Evolutionary conservation across 2,888 invertebrate species (phyloP).

Genomic region (Clanis bilineata): DNA sequence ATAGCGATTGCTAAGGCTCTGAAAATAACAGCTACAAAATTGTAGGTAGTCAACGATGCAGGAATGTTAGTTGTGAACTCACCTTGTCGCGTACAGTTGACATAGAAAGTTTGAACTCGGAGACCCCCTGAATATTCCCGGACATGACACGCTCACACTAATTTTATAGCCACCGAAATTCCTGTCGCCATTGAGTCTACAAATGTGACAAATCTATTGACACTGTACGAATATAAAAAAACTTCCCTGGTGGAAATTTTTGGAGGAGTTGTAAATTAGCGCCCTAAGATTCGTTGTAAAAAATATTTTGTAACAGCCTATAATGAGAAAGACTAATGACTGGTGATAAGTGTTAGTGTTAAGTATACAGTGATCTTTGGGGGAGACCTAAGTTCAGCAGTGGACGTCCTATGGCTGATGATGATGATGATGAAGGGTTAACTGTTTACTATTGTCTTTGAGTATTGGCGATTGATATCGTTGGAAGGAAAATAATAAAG

Average conservation of each 20-base stretch:
- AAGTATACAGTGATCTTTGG: no score
- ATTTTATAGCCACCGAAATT: slow-evolving; percentile 72
- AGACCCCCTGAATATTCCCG: slow-evolving; percentile 54
- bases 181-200: slow-evolving; percentile 37
- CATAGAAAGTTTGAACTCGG: slow-evolving; percentile 49
- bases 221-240: background rate
- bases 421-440: no score
- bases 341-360: no score
- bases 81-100: slow-evolving; percentile 38
- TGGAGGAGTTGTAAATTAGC: background rate
- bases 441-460: no score
- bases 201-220: slow-evolving; percentile 35
- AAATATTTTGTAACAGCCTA: no score
- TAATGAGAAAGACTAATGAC: no score
- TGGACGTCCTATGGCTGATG: no score
- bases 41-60: slow-evolving; percentile 18
- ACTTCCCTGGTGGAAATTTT: background rate
- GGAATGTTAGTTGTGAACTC: slow-evolving; percentile 40
- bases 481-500: no score
- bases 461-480: no score
- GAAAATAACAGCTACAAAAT: background rate
- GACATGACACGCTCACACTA: slow-evolving; percentile 63
- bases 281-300: no score
- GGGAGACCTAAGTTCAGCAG: no score
- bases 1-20: no score